A percentile compares a stretch with the other conserved stretches of the same genome.
Conservation (phyloP, 2,888 invertebrate genomes). For the Hirtodrosophila cameraria region DNA sequence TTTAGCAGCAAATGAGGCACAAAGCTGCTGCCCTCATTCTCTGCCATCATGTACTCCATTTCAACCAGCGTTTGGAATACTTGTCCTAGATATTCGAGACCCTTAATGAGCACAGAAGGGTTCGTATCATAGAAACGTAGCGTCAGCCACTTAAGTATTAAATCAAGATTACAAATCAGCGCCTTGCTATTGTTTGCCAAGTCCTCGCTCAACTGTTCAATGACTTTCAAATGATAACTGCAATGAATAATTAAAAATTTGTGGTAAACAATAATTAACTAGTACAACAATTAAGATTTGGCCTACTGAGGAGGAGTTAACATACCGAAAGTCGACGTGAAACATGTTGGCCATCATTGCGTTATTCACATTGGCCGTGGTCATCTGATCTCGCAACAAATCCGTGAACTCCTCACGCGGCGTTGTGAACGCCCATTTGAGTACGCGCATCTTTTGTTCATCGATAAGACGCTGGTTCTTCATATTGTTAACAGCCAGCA, state of each 20-base stretch:
- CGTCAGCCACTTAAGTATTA: conserved; percentile 98
- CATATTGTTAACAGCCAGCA: conserved; percentile 91
- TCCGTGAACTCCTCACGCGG: conserved; percentile 97
- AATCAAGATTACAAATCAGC: conserved; percentile 94
- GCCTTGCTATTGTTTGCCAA: conserved; percentile 91
- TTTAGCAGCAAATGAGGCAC: conserved; percentile 97
- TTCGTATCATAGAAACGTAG: conserved; percentile 99
- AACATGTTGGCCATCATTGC: conserved; percentile 95
- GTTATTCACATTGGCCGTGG: conserved; percentile 93
- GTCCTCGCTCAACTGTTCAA: conserved; percentile 94
- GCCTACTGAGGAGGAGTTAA: background rate
- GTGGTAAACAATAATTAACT: too few relatives aligned
- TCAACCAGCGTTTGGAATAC: conserved; percentile 93
- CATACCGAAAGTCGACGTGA: conserved; percentile 93
- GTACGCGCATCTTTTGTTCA: conserved; percentile 95
- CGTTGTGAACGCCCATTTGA: conserved; percentile 98
- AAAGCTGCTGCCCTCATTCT: conserved; percentile 96
- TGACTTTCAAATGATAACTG: conserved; percentile 97
- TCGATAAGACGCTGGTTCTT: conserved; percentile 97
- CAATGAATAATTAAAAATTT: too few relatives aligned
- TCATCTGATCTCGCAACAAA: conserved; percentile 95
- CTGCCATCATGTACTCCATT: conserved; percentile 93
- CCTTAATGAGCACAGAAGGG: conserved; percentile 97
- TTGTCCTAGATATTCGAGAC: conserved; percentile 94
- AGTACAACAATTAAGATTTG: background rate